A percentile compares a stretch with the other conserved stretches of the same genome.
phyloP scores from a whole-genome alignment of 2,113 vertebrate species.

The Sylvia atricapilla region DNA sequence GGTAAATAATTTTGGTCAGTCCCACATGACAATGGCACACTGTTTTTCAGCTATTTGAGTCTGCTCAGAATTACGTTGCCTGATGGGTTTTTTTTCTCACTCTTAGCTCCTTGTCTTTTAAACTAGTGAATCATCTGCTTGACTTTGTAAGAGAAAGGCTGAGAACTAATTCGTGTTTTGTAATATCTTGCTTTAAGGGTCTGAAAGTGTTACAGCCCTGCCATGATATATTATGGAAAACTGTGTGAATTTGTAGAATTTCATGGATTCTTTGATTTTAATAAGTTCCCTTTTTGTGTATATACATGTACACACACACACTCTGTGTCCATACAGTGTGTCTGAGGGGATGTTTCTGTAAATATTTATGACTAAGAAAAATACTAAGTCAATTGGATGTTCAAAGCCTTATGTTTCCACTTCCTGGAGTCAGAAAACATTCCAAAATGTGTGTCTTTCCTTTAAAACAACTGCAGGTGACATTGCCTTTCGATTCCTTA shows the following conservation, averaged over 20 bases:
- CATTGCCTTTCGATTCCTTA: conserved; percentile 92
- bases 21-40: not conserved
- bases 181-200: not conserved
- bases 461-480: conserved; percentile 79
- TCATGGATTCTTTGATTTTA: not conserved
- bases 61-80: not conserved
- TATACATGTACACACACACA: too few species aligned
- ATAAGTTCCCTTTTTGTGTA: not conserved
- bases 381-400: not conserved
- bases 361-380: not conserved
- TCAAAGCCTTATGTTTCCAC: not conserved
- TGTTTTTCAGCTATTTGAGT: not conserved
- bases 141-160: not conserved
- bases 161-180: not conserved
- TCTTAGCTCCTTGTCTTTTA: not conserved
- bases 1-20: conserved; percentile 70
- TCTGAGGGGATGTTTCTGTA: not conserved
- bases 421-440: not conserved
- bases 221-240: not conserved
- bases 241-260: not conserved
- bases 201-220: not conserved
- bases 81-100: fast-evolving
- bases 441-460: not conserved
- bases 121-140: not conserved
- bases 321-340: not conserved